Evolutionary conservation across 1,140 invertebrate genomes (phyloP).

Genomic region (Polypedilum vanderplanki): DNA sequence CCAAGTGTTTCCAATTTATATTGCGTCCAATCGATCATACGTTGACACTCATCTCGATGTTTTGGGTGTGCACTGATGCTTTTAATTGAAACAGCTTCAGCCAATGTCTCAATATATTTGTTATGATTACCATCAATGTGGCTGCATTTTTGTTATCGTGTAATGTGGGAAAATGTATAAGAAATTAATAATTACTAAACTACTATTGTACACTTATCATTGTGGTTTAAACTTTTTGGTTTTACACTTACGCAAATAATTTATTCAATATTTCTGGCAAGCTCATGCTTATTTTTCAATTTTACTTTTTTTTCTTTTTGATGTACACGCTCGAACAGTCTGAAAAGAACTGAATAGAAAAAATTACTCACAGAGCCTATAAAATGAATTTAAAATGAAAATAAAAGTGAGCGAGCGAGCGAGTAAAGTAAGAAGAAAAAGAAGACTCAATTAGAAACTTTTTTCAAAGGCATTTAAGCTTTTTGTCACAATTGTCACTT

Average conservation of each 20-base stretch:
- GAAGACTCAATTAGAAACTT: too few relatives aligned
- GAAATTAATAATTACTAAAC: neutral
- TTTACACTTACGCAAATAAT: conserved; percentile 7
- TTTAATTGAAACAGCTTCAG: conserved; percentile 85
- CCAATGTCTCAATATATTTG: conserved; percentile 70
- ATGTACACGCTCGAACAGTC: too few relatives aligned
- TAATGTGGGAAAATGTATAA: neutral
- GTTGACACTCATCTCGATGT: conserved; percentile 44
- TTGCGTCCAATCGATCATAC: conserved; percentile 69
- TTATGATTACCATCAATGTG: conserved; percentile 70
- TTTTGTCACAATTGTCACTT: too few relatives aligned
- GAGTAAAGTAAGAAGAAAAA: too few relatives aligned
- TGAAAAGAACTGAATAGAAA: too few relatives aligned
- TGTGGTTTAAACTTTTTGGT: neutral
- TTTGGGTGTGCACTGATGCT: conserved; percentile 78
- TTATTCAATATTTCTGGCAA: neutral
- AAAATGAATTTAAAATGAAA: too few relatives aligned
- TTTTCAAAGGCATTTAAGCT: too few relatives aligned
- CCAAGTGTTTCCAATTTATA: conserved; percentile 69
- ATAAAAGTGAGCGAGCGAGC: too few relatives aligned
- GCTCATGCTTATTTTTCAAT: neutral
- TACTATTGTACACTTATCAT: neutral
- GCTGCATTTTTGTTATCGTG: conserved; percentile 42
- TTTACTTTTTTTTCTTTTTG: neutral
- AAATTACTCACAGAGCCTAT: too few relatives aligned